Evolutionary conservation across 2,797 vertebrate species (phyloP).

Genomic region (Catharus ustulatus): DNA sequence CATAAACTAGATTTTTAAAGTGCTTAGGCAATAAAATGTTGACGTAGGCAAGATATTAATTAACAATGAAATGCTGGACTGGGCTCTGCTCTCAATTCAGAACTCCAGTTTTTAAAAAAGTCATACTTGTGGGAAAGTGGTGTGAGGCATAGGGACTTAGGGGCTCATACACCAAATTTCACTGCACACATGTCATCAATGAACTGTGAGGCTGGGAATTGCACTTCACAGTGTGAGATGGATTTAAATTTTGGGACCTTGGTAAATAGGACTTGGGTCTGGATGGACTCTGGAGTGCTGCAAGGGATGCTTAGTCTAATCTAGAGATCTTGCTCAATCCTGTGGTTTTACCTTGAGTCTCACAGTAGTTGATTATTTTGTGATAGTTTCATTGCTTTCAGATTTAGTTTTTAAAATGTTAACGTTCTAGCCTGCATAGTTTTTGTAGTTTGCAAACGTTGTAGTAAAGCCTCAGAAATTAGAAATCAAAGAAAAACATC

Average conservation of each 20-base stretch:
- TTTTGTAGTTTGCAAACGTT: neutral
- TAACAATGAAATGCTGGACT: neutral
- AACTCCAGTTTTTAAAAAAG: neutral
- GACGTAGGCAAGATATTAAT: neutral
- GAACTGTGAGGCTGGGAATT: neutral
- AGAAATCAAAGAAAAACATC: neutral
- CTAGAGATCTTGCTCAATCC: neutral
- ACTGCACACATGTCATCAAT: neutral
- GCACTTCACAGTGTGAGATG: neutral
- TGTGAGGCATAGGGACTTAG: neutral
- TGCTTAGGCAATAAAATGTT: neutral
- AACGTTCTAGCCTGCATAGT: neutral
- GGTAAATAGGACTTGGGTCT: neutral
- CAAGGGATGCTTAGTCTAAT: rapidly evolving
- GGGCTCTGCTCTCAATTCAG: neutral
- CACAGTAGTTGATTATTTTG: neutral
- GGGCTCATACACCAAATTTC: neutral
- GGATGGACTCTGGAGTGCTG: neutral
- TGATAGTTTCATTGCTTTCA: neutral
- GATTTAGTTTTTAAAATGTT: neutral
- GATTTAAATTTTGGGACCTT: neutral
- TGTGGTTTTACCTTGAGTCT: neutral
- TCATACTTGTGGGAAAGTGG: neutral
- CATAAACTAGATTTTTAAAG: neutral
- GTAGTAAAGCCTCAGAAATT: neutral